These are phyloP conservation scores for Platichthys stellatus DNA, from an alignment of 2,113 vertebrate genomes.

Conservation along the genomic window DNA sequence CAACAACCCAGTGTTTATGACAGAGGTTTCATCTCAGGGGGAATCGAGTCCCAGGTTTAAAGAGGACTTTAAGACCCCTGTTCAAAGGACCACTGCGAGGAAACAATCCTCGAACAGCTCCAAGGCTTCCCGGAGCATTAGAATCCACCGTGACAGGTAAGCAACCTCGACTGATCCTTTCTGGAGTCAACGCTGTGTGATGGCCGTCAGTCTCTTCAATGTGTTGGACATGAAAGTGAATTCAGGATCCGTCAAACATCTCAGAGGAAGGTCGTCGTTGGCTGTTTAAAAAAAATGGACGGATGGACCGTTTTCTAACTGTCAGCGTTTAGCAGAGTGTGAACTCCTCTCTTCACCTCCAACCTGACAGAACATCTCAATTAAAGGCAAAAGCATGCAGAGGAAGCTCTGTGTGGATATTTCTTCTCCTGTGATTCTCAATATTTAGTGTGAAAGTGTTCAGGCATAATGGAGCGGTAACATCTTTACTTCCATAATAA, in stretches of 20 bases:
- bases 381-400: constrained; percentile 20
- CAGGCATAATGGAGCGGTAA: neutral
- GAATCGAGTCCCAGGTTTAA: constrained; percentile 31
- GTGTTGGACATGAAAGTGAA: constrained; percentile 27
- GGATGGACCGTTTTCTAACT: constrained; percentile 27
- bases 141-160: constrained; percentile 42
- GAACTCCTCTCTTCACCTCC: constrained; percentile 22
- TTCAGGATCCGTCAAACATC: constrained; percentile 21
- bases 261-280: constrained; percentile 24
- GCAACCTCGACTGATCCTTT: constrained; percentile 42
- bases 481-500: neutral
- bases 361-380: constrained; percentile 30
- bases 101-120: constrained; percentile 37
- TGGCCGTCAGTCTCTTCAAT: constrained; percentile 29
- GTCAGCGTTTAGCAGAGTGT: constrained; percentile 46
- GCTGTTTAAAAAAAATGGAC: constrained; percentile 24
- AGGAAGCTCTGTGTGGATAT: neutral
- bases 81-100: constrained; percentile 36
- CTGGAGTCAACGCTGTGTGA: constrained; percentile 45
- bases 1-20: neutral
- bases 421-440: neutral
- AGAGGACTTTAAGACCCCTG: constrained; percentile 34
- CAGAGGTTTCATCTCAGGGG: constrained; percentile 27
- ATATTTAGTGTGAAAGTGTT: too few species aligned
- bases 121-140: constrained; percentile 13